These are phyloP conservation scores for Helicoverpa assulta DNA, from an alignment of 2,888 invertebrate species.

Conservation along the genomic window DNA sequence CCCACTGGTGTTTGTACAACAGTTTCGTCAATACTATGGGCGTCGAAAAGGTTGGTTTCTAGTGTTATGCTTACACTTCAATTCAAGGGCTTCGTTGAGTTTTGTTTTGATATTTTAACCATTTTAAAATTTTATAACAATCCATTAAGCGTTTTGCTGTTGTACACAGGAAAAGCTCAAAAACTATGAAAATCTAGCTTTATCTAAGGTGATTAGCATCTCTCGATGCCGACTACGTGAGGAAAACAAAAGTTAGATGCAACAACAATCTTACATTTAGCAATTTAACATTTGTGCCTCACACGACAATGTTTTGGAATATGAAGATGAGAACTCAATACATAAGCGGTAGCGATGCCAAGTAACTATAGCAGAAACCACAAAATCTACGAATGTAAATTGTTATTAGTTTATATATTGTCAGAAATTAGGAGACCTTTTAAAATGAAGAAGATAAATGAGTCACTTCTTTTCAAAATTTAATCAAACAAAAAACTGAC, in stretches of 20 bases:
- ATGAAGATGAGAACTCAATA: not conserved
- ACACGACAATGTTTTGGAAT: slow-evolving; percentile 18
- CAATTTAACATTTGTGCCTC: not conserved
- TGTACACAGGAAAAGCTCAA: no score
- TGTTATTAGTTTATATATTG: not conserved
- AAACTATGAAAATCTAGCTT: no score
- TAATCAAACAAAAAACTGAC: not conserved
- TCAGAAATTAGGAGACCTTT: no score
- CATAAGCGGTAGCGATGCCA: not conserved
- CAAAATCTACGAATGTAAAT: not conserved
- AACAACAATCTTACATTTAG: slow-evolving; percentile 14
- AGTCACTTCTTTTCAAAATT: not conserved
- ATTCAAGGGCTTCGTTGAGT: no score
- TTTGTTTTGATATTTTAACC: not conserved
- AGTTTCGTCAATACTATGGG: not conserved
- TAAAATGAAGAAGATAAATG: no score
- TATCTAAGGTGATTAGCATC: no score
- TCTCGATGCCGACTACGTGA: not conserved
- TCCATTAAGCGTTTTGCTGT: no score
- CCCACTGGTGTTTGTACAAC: not conserved
- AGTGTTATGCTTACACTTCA: not conserved
- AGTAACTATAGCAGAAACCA: not conserved
- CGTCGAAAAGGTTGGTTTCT: not conserved
- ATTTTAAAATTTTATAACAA: no score
- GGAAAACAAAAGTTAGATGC: not conserved